Percentiles rank a stretch among this genome's conserved stretches.
phyloP scores from a whole-genome alignment of 2,113 vertebrate species.

The Oenanthe oenanthe region DNA sequence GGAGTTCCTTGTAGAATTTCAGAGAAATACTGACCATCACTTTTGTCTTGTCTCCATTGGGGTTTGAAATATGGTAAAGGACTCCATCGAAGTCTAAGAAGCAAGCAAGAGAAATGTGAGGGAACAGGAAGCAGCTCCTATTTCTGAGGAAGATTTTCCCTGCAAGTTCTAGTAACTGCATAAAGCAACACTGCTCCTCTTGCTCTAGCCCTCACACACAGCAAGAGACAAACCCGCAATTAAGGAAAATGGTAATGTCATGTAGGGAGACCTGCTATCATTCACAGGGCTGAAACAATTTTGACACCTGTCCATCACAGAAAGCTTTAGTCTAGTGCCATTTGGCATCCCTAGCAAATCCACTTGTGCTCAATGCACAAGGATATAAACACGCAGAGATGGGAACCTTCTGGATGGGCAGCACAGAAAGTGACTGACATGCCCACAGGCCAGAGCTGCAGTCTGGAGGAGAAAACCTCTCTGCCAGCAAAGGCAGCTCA shows the following conservation, averaged over 20 bases:
- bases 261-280: neutral
- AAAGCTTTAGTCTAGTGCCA: neutral
- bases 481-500: neutral
- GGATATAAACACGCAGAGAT: neutral
- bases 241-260: neutral
- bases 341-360: neutral
- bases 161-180: neutral
- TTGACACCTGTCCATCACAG: constrained; percentile 1
- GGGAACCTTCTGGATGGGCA: neutral
- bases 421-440: neutral
- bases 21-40: constrained; percentile 99
- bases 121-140: neutral
- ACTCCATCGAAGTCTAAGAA: constrained; percentile 96
- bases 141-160: neutral
- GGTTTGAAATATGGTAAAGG: constrained; percentile 99
- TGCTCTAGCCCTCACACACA: neutral
- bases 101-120: constrained; percentile 5
- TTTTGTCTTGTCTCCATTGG: constrained; percentile 97
- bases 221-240: neutral
- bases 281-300: neutral
- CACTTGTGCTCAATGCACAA: neutral
- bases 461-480: neutral
- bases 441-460: neutral
- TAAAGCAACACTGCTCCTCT: neutral
- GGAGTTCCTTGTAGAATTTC: constrained; percentile 99